These are phyloP conservation scores for Calidris pugnax DNA, from an alignment of 2,113 vertebrate genomes.

Conservation along the genomic window DNA sequence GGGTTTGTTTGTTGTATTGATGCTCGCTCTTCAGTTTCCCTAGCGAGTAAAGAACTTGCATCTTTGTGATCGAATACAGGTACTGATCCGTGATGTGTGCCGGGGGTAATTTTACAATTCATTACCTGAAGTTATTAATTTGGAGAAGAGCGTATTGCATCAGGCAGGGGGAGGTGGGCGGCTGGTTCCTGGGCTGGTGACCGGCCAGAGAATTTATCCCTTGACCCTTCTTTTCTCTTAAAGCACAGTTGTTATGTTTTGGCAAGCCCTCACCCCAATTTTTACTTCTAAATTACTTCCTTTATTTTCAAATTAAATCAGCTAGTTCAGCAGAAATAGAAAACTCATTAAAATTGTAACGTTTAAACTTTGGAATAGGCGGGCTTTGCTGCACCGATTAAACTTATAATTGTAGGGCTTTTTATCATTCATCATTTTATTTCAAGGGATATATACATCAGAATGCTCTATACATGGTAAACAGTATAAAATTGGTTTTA, in stretches of 20 bases:
- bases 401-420: neutral
- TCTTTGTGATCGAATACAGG: neutral
- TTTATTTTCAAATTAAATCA: neutral
- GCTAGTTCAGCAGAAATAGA: neutral
- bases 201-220: neutral
- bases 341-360: neutral
- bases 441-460: neutral
- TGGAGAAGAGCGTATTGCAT: neutral
- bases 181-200: neutral
- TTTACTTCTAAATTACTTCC: neutral
- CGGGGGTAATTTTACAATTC: neutral
- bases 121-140: neutral
- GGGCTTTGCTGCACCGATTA: neutral
- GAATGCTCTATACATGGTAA: neutral
- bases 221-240: neutral
- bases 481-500: neutral
- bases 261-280: neutral
- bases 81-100: neutral
- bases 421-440: neutral
- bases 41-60: neutral
- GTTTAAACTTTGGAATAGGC: neutral
- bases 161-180: neutral
- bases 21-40: neutral
- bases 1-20: neutral
- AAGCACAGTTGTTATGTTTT: neutral